phyloP scores from a whole-genome alignment of 2,888 invertebrate species.

The Drosophila formosana region DNA sequence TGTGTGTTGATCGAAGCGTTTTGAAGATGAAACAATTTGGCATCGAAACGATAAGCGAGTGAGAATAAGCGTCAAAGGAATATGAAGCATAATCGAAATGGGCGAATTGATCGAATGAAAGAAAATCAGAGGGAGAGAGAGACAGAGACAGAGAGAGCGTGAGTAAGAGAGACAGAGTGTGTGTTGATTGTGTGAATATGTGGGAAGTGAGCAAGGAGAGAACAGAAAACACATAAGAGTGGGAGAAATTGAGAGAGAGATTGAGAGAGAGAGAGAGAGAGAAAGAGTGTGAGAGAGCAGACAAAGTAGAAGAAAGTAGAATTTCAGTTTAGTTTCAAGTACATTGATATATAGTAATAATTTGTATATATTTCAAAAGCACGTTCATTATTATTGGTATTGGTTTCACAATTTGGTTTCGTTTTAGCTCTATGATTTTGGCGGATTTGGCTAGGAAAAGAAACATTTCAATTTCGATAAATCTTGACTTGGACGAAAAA shows the following conservation, averaged over 20 bases:
- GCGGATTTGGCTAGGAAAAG: conserved; percentile 25
- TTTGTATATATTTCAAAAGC: conserved; percentile 41
- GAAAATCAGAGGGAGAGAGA: background rate
- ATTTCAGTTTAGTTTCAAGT: conserved; percentile 60
- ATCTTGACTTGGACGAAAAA: conserved; percentile 20
- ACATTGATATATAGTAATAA: conserved; percentile 32
- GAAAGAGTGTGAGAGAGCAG: conserved; percentile 71
- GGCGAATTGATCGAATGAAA: conserved; percentile 15
- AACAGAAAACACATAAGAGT: conserved; percentile 30
- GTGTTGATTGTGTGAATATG: conserved; percentile 20
- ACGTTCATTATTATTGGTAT: conserved; percentile 26
- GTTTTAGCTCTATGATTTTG: conserved; percentile 37
- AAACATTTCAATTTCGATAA: conserved; percentile 39
- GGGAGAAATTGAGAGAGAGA: conserved; percentile 46
- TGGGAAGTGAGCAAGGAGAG: conserved; percentile 15
- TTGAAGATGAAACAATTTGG: conserved; percentile 34
- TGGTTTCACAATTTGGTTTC: background rate
- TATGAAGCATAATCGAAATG: conserved; percentile 40
- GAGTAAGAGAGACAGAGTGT: background rate
- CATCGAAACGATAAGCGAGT: conserved; percentile 21
- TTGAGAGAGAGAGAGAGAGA: conserved; percentile 41
- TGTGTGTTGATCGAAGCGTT: conserved; percentile 36
- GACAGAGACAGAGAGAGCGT: background rate
- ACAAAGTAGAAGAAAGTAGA: conserved; percentile 78
- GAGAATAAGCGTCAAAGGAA: conserved; percentile 25